Base-by-base conservation (phyloP, 2,113 vertebrate genomes). In the Danionella cerebrum region DNA sequence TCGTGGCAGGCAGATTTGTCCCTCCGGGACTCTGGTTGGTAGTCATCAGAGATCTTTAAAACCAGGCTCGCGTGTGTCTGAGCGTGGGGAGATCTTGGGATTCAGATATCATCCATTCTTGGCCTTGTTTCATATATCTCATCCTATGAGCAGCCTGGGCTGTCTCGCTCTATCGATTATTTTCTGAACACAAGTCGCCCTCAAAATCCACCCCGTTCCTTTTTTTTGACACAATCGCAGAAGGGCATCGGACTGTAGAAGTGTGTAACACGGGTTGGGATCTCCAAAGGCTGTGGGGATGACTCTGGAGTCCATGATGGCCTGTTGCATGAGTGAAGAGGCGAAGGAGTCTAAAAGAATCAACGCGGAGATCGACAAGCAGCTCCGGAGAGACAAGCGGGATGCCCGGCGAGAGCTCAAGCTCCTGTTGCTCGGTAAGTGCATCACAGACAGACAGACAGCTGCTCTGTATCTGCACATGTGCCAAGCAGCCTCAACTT, bases 291-390 rank as follows among this genome's bases (percentile, higher is more conserved):
- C 44, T 75, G 57, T 58, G 86, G 88, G 84, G 88, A 93, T 94
- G 92, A 94, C 92, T 88, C 85, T 93, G 85, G 91, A 93, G 86
- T 96, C 94, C 90, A 95, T 95, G 92, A 97, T 96, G 95, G 94
- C 95, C 86, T 96, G 95, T 85, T 97, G 94, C 91, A 91, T 96
- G 85, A 97, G 93, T 86, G 95, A 97, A 82, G 95, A 97, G 91
- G 93, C 93, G 84, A 96, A 97, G 89, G 95, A 97, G 88, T 95
- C 94, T 73, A 95, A 95, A 85, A 90, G 95, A 85, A 97, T 97
- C 89, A 97, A 97, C 88, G 93, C 93, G 73, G 94, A 96, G 89
- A 97, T 96, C 84, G 94, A 97, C 86, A 97, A 96, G 83, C 94
- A 97, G 84, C 91, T 97, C 71, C 91, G 92, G 84, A 89, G 94